These are phyloP conservation scores for Helicoverpa armigera DNA, from an alignment of 1,140 invertebrate species.

Conservation along the genomic window DNA sequence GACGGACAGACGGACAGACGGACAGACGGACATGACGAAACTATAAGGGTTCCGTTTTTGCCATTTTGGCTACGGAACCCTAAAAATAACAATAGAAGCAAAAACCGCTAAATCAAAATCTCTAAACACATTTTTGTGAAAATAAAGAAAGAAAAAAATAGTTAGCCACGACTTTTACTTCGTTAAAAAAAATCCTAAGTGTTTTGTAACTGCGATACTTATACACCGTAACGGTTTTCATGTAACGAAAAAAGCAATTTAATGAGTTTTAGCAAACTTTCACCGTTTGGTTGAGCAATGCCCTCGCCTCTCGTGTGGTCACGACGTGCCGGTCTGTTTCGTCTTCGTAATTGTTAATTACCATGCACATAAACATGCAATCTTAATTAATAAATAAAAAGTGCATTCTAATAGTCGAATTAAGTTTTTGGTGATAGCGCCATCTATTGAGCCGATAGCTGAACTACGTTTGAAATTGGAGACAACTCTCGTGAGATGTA, in stretches of 20 bases:
- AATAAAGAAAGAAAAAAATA: constrained; percentile 1
- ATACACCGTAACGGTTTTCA: constrained; percentile 63
- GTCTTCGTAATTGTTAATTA: constrained; percentile 43
- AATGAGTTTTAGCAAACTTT: constrained; percentile 58
- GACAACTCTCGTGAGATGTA: not conserved
- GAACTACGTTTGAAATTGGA: not conserved
- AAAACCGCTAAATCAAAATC: constrained; percentile 21
- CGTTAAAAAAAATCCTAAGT: constrained; percentile 26
- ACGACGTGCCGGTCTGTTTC: constrained; percentile 56
- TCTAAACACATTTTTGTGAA: constrained; percentile 36
- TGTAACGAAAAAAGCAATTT: constrained; percentile 60
- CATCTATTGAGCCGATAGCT: not conserved
- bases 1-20: too few species aligned
- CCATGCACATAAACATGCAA: constrained; percentile 48
- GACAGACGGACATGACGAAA: too few species aligned
- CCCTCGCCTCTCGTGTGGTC: constrained; percentile 48
- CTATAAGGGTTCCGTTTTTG: too few species aligned
- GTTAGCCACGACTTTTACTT: constrained; percentile 31
- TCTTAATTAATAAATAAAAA: constrained; percentile 26
- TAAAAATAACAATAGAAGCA: not conserved
- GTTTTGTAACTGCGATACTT: constrained; percentile 42
- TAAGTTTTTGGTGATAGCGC: not conserved
- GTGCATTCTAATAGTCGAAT: not conserved
- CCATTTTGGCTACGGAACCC: too few species aligned
- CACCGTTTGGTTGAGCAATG: constrained; percentile 52